Percentiles rank a stretch among this genome's conserved stretches.
phyloP scores from a whole-genome alignment of 2,113 vertebrate genomes.

The Psettodes erumei region DNA sequence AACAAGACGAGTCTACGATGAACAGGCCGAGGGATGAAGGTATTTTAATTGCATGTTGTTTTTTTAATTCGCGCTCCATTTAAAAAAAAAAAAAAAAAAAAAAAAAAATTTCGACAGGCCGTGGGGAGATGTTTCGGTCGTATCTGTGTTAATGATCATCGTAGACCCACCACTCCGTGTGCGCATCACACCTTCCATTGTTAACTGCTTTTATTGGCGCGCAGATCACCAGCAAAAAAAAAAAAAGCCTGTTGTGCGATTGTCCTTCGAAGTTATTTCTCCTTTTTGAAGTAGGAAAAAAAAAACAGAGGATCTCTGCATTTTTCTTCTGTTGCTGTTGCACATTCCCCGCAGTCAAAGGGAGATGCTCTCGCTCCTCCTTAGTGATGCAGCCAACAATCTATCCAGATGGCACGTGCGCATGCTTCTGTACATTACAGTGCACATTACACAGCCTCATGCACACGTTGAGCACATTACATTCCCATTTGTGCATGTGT shows the following conservation, averaged over 20 bases:
- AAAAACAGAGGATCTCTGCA: constrained; percentile 16
- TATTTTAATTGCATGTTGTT: constrained; percentile 83
- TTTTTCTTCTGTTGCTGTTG: constrained; percentile 29
- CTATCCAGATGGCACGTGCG: constrained; percentile 40
- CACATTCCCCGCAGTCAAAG: constrained; percentile 43
- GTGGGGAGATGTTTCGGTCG: constrained; percentile 48
- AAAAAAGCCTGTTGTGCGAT: constrained; percentile 25
- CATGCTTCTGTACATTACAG: constrained; percentile 39
- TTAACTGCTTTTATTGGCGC: constrained; percentile 30
- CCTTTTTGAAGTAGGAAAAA: constrained; percentile 10
- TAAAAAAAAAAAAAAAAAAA: no score
- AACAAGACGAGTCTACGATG: constrained; percentile 85
- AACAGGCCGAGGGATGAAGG: constrained; percentile 87
- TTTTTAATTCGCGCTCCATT: constrained; percentile 63
- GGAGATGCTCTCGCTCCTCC: constrained; percentile 27
- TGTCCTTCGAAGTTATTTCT: constrained; percentile 22
- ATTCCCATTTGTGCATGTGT: constrained; percentile 37
- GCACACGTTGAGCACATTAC: constrained; percentile 18
- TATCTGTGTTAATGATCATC: constrained; percentile 53
- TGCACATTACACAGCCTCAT: constrained; percentile 48
- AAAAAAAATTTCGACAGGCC: constrained; percentile 64
- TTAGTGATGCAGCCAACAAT: constrained; percentile 58
- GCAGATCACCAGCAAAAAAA: no score
- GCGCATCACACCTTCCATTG: constrained; percentile 33
- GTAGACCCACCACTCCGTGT: constrained; percentile 38